phyloP scores from a whole-genome alignment of 2,888 invertebrate species.

The Cheilosia vernalis region DNA sequence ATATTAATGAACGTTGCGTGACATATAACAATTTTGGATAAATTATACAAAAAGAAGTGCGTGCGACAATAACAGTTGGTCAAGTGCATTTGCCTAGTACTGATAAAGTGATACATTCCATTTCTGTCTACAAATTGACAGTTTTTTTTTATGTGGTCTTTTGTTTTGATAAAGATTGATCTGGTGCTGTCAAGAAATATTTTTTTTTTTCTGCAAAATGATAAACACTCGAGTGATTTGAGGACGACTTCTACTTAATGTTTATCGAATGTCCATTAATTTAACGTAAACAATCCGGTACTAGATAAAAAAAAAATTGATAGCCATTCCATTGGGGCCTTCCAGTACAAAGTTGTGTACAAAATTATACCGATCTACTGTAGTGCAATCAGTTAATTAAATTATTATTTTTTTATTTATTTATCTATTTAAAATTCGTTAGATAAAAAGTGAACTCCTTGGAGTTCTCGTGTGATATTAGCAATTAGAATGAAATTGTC shows the following conservation, averaged over 20 bases:
- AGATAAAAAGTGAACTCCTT: conserved; percentile 2
- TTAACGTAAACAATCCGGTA: not conserved
- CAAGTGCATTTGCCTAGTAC: conserved; percentile 64
- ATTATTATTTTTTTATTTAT: conserved; percentile 27
- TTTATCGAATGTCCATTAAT: conserved; percentile 31
- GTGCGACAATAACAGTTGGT: conserved; percentile 42
- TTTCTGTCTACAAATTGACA: conserved; percentile 19
- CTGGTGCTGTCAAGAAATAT: not conserved
- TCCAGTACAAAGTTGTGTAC: conserved; percentile 37
- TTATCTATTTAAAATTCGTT: conserved; percentile 24
- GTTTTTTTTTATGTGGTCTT: conserved; percentile 19
- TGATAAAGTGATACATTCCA: conserved; percentile 40
- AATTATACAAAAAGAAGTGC: conserved; percentile 36
- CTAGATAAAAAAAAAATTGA: conserved; percentile 26
- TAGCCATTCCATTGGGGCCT: conserved; percentile 35
- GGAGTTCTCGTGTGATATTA: conserved; percentile 54
- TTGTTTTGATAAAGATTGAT: conserved; percentile 27
- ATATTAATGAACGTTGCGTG: conserved; percentile 36
- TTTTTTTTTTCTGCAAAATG: not conserved
- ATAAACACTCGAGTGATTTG: conserved; percentile 21
- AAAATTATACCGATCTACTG: conserved; percentile 6
- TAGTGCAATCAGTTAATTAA: conserved; percentile 7
- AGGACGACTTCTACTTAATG: conserved; percentile 13
- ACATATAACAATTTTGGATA: conserved; percentile 35
- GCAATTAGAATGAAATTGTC: conserved; percentile 82